Percentiles rank a stretch among this genome's conserved stretches.
These are phyloP conservation scores for Cancer borealis DNA, from an alignment of 2,888 invertebrate species.

Conservation along the genomic window DNA sequence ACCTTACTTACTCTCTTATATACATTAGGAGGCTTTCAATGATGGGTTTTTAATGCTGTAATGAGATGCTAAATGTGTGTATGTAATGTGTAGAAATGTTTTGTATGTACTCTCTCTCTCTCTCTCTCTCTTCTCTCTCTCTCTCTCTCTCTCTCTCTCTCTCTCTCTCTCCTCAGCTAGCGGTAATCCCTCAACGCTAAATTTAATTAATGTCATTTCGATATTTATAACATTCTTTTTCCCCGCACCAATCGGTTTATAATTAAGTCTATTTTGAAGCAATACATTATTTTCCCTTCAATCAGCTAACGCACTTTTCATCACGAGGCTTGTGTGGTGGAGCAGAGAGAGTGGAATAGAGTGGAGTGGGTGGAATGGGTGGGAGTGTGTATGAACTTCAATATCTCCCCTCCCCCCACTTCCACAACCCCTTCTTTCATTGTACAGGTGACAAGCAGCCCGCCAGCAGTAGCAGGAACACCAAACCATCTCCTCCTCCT, in stretches of 20 bases:
- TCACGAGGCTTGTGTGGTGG: not conserved
- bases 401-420: not conserved
- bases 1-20: not conserved
- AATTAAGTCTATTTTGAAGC: not conserved
- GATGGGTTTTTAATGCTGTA: too few species aligned
- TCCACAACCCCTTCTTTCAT: not conserved
- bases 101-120: too few species aligned
- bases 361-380: too few species aligned
- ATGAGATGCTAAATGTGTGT: too few species aligned
- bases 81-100: too few species aligned
- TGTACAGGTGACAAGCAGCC: not conserved
- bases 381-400: too few species aligned
- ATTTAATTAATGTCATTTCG: not conserved
- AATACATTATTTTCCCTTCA: not conserved
- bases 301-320: not conserved
- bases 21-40: not conserved
- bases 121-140: too few species aligned
- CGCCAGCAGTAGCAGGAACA: not conserved
- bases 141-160: too few species aligned
- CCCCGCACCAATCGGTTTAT: not conserved
- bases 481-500: not conserved
- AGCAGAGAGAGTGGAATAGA: not conserved
- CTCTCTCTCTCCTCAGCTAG: too few species aligned
- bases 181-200: not conserved
- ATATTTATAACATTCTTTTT: not conserved